Evolutionary conservation across 2,888 invertebrate genomes (phyloP), one percentile per base, ranked within the genome.

Genomic region (Gasteruption jaculator): DNA sequence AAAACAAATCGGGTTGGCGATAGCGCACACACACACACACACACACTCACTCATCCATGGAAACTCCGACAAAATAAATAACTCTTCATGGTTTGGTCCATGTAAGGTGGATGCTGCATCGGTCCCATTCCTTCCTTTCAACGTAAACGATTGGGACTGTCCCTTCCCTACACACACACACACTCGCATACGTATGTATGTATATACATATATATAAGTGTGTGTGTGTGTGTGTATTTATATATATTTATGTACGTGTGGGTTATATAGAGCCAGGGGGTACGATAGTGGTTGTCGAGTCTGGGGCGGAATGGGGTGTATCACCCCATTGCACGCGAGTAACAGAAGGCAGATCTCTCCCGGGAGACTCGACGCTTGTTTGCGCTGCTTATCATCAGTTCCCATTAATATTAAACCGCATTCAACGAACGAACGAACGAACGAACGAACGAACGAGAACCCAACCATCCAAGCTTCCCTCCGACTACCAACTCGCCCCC

Each of bases 351-450:
- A 66, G 66, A 68, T 67, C 66, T 68, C 66, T 68, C 70, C 68
- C 69, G 64, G 64, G 69, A 69, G 69, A 68, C 63, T 66, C 67
- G 63, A 64, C 68, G 69, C 69, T 70, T 70, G 69, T 70, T 70
- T 70, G 69, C 69, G 64, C 67, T 70, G 69, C 69, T 70, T 70
- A 70, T 70, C 69, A 68, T 69, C 69, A 67, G 65, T 63, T 65
- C 65, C 68, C 69, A 70, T 70, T 70, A 69, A 69, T 70, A 70
- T 69, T 69, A 70, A 69, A 70, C 69, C 69, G 68, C 69, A 70
- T 70, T 70, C 69, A 70, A 59, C 68, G 67, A 63, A 63, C 63
- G 60, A 61, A 61, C 64, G 60, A 56, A 45, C 63, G 60, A 54
- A 46, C 55, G 53, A 45, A 44, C 46, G 22, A 11, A 18, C 18